phyloP scores from a whole-genome alignment of 2,797 vertebrate genomes.

The Chlorospingus semifuscus region DNA sequence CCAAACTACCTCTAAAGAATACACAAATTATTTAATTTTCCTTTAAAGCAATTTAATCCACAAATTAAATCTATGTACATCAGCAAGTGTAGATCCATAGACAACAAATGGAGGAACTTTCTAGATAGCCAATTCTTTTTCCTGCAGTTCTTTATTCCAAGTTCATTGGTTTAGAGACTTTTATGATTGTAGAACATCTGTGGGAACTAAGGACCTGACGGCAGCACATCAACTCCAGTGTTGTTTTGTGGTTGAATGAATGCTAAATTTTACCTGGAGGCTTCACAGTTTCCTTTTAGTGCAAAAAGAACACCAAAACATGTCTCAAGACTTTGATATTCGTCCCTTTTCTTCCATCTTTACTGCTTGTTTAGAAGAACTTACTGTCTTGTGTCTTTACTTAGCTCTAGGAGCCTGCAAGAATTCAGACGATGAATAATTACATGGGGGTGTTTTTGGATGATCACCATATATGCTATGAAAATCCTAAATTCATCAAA shows the following conservation, averaged over 20 bases:
- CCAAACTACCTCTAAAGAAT: background rate
- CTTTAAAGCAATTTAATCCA: background rate
- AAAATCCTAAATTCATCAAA: background rate
- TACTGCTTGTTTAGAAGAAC: background rate
- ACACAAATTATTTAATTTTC: background rate
- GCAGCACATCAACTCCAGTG: background rate
- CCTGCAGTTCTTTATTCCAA: background rate
- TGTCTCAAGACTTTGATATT: background rate
- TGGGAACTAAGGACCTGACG: background rate
- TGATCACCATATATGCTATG: fast-evolving
- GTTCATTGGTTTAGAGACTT: background rate
- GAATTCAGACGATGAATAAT: background rate
- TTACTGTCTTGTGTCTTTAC: background rate
- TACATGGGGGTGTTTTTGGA: fast-evolving
- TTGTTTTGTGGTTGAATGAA: background rate
- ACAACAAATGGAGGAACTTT: background rate
- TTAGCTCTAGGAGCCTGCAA: background rate
- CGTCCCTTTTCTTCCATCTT: background rate
- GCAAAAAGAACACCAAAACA: background rate
- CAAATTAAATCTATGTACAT: background rate
- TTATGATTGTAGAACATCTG: background rate
- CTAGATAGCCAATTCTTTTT: background rate
- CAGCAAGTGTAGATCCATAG: background rate
- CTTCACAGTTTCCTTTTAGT: background rate
- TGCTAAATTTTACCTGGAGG: background rate